Evolutionary conservation across 2,888 invertebrate species (phyloP), one percentile per base, ranked within the genome.

Genomic region (Ctena decussata): DNA sequence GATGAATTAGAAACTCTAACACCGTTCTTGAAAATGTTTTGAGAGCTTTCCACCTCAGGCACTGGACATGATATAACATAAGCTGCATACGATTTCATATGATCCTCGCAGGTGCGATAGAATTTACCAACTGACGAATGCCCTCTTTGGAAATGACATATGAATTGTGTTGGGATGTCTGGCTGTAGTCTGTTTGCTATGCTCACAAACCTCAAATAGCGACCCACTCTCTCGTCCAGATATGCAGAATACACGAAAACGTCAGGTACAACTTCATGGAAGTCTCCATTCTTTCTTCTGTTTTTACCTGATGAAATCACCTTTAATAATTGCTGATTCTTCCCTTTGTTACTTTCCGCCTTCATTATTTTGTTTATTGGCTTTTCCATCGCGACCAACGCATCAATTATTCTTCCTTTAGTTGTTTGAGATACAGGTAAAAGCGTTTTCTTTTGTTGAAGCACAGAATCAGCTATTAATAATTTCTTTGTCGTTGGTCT

Each of bases 91-190:
- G 46, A 35, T 71, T 89, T 90, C 73, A 83, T 81, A 69, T 93
- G 93, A 76, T 92, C 92, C 83, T 93, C 93, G 82, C 93, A 93
- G 60, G 92, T 90, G 65, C 92, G 89, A 75, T 93, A 93, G 27
- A 80, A 77, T 44, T 69, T 76, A 0, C 87, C 69, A 18, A 70
- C 70, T 1, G 79, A 77, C 3, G 27, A 27, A 18, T 30, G 70
- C 32, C 30, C n/a, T 27, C 44, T 76, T n/a, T 73, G 49, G 77
- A 91, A 89, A 69, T 89, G 86, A 76, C 91, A 91, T 69, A 85
- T 37, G n/a, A 76, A 91, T 15, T 90, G 44, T 32, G 41, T n/a
- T 30, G 74, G n/a, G 41, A 76, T 74, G 11, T 81, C 65, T 2
- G 75, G 46, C 32, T 78, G 82, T 15, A 77, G 49, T n/a, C 77